These are phyloP conservation scores for Unio pictorum DNA, from an alignment of 2,888 invertebrate genomes.

Conservation along the genomic window DNA sequence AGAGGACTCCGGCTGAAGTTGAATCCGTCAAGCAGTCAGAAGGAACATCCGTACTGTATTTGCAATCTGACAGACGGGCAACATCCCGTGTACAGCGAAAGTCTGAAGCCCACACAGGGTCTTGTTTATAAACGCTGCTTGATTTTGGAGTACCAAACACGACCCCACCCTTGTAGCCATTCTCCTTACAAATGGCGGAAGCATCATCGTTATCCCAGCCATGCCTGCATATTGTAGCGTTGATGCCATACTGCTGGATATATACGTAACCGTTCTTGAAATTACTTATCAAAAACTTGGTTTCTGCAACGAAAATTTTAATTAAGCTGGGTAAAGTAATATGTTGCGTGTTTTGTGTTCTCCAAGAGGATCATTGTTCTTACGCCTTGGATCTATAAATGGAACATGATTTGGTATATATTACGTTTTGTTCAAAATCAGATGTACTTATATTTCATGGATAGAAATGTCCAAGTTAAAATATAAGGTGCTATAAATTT, in stretches of 20 bases:
- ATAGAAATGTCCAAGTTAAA: no score
- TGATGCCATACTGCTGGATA: slow-evolving; percentile 49
- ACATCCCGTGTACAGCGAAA: slow-evolving; percentile 34
- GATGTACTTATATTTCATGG: no score
- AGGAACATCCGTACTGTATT: background rate
- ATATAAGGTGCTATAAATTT: no score
- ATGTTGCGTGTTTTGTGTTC: no score
- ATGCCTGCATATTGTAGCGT: slow-evolving; percentile 69
- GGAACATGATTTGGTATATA: no score
- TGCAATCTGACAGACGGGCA: slow-evolving; percentile 14
- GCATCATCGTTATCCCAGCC: slow-evolving; percentile 40
- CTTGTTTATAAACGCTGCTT: slow-evolving; percentile 18
- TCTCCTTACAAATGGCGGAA: slow-evolving; percentile 27
- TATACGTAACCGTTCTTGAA: slow-evolving; percentile 20
- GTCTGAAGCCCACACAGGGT: slow-evolving; percentile 22
- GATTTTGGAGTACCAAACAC: slow-evolving; percentile 12
- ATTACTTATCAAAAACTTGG: no score
- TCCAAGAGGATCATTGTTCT: no score
- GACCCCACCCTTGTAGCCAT: slow-evolving; percentile 29
- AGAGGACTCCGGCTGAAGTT: slow-evolving; percentile 15
- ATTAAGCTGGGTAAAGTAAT: no score
- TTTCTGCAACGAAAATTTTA: no score
- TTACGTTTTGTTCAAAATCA: no score
- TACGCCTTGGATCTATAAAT: no score
- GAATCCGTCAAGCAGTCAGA: slow-evolving; percentile 5